These are phyloP conservation scores for Pogonocherus hispidulus DNA, from an alignment of 2,888 invertebrate species.

Conservation along the genomic window DNA sequence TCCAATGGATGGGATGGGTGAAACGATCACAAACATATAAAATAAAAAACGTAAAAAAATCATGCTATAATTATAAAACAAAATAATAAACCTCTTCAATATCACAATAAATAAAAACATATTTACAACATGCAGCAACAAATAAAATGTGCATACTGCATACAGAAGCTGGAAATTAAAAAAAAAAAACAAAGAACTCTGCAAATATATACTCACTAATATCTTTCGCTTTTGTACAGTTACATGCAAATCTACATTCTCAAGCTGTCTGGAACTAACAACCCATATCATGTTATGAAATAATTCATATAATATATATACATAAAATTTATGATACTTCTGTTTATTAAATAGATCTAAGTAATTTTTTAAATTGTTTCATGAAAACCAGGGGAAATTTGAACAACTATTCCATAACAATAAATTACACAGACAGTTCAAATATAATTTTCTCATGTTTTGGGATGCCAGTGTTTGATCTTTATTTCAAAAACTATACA, in stretches of 20 bases:
- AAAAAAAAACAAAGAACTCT: constrained; percentile 35
- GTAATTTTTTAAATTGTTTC: no score
- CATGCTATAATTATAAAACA: constrained; percentile 41
- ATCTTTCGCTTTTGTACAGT: constrained; percentile 37
- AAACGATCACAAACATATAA: constrained; percentile 56
- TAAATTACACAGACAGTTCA: no score
- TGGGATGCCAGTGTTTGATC: no score
- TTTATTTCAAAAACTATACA: no score
- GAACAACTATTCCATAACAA: no score
- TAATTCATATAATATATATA: not conserved
- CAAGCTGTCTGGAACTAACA: constrained; percentile 39
- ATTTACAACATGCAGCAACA: constrained; percentile 14
- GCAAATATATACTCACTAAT: constrained; percentile 24
- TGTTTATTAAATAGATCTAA: no score
- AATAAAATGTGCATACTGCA: not conserved
- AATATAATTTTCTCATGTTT: no score
- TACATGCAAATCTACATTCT: constrained; percentile 35
- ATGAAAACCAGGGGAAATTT: no score
- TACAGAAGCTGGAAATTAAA: constrained; percentile 22
- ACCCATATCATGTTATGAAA: no score
- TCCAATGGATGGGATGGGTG: constrained; percentile 31
- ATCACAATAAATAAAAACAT: constrained; percentile 28
- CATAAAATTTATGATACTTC: no score
- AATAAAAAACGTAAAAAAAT: constrained; percentile 49
- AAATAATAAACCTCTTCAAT: constrained; percentile 32